These are phyloP conservation scores for Drosophila bunnanda DNA, from an alignment of 2,888 invertebrate species.

Conservation along the genomic window DNA sequence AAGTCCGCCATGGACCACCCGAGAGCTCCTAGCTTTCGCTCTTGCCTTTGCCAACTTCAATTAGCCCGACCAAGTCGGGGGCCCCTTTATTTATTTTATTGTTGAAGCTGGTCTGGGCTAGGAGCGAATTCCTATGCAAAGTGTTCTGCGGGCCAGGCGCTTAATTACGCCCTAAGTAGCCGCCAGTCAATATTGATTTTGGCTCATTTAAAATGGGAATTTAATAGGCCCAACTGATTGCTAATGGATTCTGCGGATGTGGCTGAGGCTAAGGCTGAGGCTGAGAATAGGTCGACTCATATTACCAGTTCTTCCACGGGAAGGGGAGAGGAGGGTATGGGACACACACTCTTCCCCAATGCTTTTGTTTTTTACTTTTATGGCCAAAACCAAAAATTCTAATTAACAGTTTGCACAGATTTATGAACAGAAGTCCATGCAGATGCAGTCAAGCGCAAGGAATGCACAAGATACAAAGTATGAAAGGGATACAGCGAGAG, in stretches of 20 bases:
- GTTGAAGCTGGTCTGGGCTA: conserved; percentile 25
- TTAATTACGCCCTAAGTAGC: conserved; percentile 72
- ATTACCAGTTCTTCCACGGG: conserved; percentile 13
- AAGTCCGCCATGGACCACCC: conserved; percentile 67
- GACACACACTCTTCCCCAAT: conserved; percentile 30
- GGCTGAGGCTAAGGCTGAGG: neutral
- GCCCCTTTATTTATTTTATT: conserved; percentile 67
- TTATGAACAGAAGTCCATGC: conserved; percentile 57
- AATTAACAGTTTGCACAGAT: conserved; percentile 59
- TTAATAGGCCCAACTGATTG: conserved; percentile 54
- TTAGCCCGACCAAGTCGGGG: conserved; percentile 42
- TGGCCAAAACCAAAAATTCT: conserved; percentile 50
- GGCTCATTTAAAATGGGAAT: conserved; percentile 55
- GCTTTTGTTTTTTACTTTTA: conserved; percentile 29
- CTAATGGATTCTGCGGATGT: conserved; percentile 32
- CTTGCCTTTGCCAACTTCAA: conserved; percentile 62
- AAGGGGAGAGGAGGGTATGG: conserved; percentile 34
- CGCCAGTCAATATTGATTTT: conserved; percentile 62
- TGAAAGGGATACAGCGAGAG: neutral
- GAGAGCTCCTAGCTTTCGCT: conserved; percentile 10
- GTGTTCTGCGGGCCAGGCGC: conserved; percentile 46
- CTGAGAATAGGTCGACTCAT: conserved; percentile 4
- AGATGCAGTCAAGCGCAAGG: conserved; percentile 13
- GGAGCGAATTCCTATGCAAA: conserved; percentile 57
- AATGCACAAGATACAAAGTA: conserved; percentile 19